phyloP scores from a whole-genome alignment of 1,140 invertebrate genomes.

The Ceratosolen solmsi region DNA sequence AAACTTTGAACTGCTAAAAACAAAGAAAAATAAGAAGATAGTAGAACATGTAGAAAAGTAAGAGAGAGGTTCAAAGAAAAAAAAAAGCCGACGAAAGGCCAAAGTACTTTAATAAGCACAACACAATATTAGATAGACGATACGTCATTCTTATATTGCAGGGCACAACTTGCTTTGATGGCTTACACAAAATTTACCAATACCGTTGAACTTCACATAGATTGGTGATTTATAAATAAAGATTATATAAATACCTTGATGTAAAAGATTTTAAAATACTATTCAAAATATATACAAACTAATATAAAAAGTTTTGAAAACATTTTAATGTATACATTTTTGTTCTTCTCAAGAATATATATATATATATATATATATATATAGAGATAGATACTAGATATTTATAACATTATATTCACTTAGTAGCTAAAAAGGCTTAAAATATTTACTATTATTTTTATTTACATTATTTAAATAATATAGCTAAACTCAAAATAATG shows the following conservation, averaged over 20 bases:
- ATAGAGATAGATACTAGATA: too few species aligned
- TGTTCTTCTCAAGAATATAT: background rate
- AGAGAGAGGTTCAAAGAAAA: slow-evolving; percentile 19
- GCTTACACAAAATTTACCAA: slow-evolving; percentile 40
- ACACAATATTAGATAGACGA: slow-evolving; percentile 46
- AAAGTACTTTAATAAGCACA: slow-evolving; percentile 48
- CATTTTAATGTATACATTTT: background rate
- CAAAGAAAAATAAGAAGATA: slow-evolving; percentile 36
- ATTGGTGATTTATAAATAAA: background rate
- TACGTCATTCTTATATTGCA: slow-evolving; percentile 27
- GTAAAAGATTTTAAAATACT: background rate
- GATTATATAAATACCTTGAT: background rate
- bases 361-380: too few species aligned
- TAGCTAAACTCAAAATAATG: too few species aligned
- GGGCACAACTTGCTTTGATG: slow-evolving; percentile 23
- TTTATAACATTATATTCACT: too few species aligned
- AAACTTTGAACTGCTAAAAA: slow-evolving; percentile 48
- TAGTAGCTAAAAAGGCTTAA: too few species aligned
- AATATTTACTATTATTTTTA: too few species aligned
- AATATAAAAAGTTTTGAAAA: too few species aligned
- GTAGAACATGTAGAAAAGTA: slow-evolving; percentile 8
- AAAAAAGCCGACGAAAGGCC: slow-evolving; percentile 12
- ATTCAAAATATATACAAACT: too few species aligned
- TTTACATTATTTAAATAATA: too few species aligned
- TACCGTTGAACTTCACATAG: slow-evolving; percentile 7